phyloP scores from a whole-genome alignment of 2,113 vertebrate species.

The Alethe diademata region DNA sequence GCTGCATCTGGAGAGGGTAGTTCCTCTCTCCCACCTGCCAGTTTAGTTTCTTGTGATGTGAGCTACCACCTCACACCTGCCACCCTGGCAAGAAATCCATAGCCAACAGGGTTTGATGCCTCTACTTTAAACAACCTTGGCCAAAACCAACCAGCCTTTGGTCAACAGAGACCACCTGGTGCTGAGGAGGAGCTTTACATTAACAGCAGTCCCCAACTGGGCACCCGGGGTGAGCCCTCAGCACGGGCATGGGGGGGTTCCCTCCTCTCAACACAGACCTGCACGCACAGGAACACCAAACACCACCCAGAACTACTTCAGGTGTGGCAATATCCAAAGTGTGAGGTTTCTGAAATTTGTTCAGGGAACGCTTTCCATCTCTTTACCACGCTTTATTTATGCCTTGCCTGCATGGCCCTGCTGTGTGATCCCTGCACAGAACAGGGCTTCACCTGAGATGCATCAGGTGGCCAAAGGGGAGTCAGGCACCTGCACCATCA shows the following conservation, averaged over 20 bases:
- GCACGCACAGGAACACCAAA: not conserved
- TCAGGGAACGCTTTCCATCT: not conserved
- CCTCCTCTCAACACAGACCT: not conserved
- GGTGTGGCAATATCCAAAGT: not conserved
- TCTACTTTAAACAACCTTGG: not conserved
- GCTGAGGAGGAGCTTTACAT: not conserved
- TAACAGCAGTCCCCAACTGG: rapidly evolving
- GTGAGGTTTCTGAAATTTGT: not conserved
- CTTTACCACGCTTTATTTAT: not conserved
- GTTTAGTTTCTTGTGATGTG: not conserved
- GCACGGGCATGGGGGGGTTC: not conserved
- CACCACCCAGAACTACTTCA: not conserved
- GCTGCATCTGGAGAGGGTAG: not conserved
- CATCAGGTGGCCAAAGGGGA: not conserved
- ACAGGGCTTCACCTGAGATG: not conserved
- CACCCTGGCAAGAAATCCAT: not conserved
- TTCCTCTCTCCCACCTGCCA: not conserved
- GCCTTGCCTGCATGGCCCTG: not conserved
- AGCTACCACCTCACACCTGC: not conserved
- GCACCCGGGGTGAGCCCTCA: not conserved
- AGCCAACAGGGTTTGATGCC: not conserved
- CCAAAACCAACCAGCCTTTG: not conserved
- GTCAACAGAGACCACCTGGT: not conserved
- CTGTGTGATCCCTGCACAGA: not conserved
- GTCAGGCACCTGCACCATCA: rapidly evolving